A percentile compares a stretch with the other conserved stretches of the same genome.
Conservation (phyloP, 2,113 vertebrate genomes). For the Amphiprion percula region DNA sequence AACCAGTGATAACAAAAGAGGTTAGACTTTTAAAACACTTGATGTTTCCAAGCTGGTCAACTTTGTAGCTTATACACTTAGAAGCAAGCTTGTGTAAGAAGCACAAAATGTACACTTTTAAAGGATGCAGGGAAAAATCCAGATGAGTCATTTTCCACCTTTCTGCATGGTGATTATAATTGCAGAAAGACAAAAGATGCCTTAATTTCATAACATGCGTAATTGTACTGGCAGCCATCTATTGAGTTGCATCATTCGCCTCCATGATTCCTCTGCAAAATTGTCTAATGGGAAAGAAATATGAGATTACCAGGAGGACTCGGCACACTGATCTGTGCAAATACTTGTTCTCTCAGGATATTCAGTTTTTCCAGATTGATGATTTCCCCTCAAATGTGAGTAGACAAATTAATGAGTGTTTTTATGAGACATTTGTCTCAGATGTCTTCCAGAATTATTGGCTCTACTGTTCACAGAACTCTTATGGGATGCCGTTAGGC, state of each 20-base stretch:
- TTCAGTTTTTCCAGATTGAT: conserved; percentile 21
- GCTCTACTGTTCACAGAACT: conserved; percentile 17
- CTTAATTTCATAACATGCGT: background rate
- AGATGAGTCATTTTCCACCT: background rate
- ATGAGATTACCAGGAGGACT: background rate
- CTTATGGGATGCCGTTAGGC: conserved; percentile 32
- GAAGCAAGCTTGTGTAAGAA: background rate
- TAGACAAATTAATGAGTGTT: conserved; percentile 9
- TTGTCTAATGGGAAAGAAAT: background rate
- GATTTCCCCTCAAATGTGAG: conserved; percentile 12
- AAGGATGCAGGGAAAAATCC: background rate
- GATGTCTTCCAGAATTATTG: conserved; percentile 19
- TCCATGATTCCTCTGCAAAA: background rate
- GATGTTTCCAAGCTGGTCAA: background rate
- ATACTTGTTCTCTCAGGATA: conserved; percentile 10
- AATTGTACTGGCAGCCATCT: conserved; percentile 1
- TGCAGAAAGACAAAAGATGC: conserved; percentile 13
- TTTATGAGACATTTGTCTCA: conserved; percentile 21
- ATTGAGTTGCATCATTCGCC: background rate
- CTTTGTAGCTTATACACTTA: background rate
- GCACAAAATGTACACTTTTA: background rate
- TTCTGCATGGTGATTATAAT: conserved; percentile 5
- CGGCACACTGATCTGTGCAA: background rate
- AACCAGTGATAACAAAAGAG: background rate
- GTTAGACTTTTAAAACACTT: background rate